Base-by-base conservation (phyloP, 2,797 vertebrate species). In the Paratrypauchen microcephalus region DNA sequence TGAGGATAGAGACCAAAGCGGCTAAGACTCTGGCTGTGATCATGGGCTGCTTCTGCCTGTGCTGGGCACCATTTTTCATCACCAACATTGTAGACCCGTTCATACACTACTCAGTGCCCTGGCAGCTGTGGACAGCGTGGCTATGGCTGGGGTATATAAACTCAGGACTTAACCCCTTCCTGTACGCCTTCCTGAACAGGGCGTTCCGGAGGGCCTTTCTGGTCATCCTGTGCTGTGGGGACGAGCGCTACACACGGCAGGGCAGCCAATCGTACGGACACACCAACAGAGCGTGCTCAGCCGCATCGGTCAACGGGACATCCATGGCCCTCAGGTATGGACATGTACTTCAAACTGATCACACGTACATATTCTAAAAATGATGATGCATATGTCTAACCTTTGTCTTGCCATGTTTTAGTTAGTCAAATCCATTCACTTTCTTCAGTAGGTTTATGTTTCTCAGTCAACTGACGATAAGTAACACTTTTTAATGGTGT, bases 1-100 rank as follows among this genome's bases (percentile, higher is more conserved):
- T 95, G 88, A 91, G 90, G 16, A 83, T 94, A 1, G 94, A 95
- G 83, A 94, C 94, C 1, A 95, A 94, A 73, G 94, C 94, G 0
- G 94, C 94, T 61, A 95, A 95, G 84, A 95, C 94, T 0, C 80
- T 95, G 75, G 94, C 94, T 0, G 50, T 95, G 12, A 95, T 95
- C 45, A 95, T 95, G 94, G 94, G 94, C 19, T 95, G 94, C 77
- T 95, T 95, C 87, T 95, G 93, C 67, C 83, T 94, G 1, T 95
- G 94, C 83, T 95, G 94, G 94, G 93, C 94, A 0, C 94, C 94
- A 0, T 95, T 95, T 85, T 95, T 95, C 73, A 87, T 95, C 79
- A 94, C 94, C 62, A 95, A 95, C 0, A 81, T 95, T 57, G 90
- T 95, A 83, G 94, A 95, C 83, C 94, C 94, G 15, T 95, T 95